phyloP scores from a whole-genome alignment of 2,797 vertebrate genomes.

The Sebastiscus albofasciatus region DNA sequence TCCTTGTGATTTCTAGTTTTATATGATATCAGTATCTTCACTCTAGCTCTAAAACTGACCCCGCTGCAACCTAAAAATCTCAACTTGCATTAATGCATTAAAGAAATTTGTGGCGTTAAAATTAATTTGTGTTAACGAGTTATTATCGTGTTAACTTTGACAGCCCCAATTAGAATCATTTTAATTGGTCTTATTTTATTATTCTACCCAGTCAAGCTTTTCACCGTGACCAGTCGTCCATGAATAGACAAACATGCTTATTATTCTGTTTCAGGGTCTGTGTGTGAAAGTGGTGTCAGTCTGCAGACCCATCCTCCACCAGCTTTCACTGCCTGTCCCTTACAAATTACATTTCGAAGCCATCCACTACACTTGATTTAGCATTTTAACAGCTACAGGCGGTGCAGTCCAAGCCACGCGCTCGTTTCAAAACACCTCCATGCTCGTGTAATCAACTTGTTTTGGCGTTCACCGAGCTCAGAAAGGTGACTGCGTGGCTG shows the following conservation, averaged over 20 bases:
- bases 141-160: too few species aligned
- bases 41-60: too few species aligned
- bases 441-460: constrained; percentile 51
- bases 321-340: constrained; percentile 19
- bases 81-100: too few species aligned
- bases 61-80: too few species aligned
- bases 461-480: constrained; percentile 35
- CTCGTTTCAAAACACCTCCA: constrained; percentile 41
- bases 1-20: too few species aligned
- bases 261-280: not conserved
- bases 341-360: constrained; percentile 49
- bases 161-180: not conserved
- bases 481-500: constrained; percentile 55
- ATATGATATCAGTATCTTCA: too few species aligned
- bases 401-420: constrained; percentile 6
- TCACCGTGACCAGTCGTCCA: not conserved
- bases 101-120: too few species aligned
- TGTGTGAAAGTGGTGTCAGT: not conserved
- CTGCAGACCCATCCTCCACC: constrained; percentile 13
- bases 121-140: too few species aligned
- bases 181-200: not conserved
- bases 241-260: not conserved
- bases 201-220: not conserved
- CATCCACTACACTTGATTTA: constrained; percentile 22
- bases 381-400: constrained; percentile 20